Conservation (phyloP, 1,140 invertebrate species). For the Neodiprion lecontei region DNA sequence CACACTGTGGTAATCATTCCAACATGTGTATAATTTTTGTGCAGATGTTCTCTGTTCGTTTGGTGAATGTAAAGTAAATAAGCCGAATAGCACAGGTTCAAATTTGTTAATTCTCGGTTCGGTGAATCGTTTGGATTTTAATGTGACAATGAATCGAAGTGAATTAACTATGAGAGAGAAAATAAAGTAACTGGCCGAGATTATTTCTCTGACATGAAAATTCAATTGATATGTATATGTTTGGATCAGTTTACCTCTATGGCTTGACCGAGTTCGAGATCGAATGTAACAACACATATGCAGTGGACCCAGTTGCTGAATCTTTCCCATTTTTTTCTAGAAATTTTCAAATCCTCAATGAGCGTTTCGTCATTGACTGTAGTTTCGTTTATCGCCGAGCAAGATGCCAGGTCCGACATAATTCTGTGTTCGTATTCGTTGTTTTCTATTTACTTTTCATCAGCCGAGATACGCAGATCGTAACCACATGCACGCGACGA, state of each 20-base stretch:
- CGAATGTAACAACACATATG: constrained; percentile 97
- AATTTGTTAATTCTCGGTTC: no score
- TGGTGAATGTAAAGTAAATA: no score
- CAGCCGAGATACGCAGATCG: not conserved
- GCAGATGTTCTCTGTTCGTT: no score
- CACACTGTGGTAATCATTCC: no score
- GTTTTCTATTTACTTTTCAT: not conserved
- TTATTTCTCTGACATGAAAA: no score
- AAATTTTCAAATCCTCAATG: not conserved
- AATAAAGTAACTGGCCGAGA: no score
- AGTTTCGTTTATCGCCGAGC: not conserved
- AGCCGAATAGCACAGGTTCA: no score
- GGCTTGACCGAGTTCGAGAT: constrained; percentile 96
- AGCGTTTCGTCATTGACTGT: not conserved
- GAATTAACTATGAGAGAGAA: no score
- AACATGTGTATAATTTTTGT: no score
- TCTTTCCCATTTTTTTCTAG: constrained; percentile 60
- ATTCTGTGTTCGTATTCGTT: not conserved
- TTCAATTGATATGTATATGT: no score
- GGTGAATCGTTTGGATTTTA: no score
- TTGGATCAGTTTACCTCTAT: constrained; percentile 75
- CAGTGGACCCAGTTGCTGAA: constrained; percentile 96
- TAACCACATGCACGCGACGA: not conserved
- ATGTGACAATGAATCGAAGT: no score
- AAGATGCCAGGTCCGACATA: not conserved